Base-by-base conservation (phyloP, 2,797 vertebrate species). In the Acanthornis magna region DNA sequence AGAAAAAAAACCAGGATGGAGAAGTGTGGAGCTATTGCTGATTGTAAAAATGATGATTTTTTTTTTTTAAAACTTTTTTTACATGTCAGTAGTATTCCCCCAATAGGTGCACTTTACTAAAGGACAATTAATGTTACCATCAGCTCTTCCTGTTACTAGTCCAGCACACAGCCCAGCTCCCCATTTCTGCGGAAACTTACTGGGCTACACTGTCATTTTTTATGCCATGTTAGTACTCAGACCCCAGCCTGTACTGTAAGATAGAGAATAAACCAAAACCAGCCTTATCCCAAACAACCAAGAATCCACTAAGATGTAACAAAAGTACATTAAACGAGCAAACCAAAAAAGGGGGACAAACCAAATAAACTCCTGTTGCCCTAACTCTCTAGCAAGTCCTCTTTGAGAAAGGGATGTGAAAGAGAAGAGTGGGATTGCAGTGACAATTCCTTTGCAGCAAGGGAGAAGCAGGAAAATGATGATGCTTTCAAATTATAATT, bases 281-380 rank as follows among this genome's bases (percentile, higher is more conserved):
- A 50, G 19, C 14, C 53, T 71, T 30, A 42, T 26, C 6, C 21
- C 30, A 29, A 71, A 63, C 13, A 92, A 38, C 8, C 48, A 47
- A 70, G 34, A 87, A 73, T 32, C 23, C 29, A 40, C 21, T 22
- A 60, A 60, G 11, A 21, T 4, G 1, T 36, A 80, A 81, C 10
- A 71, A 61, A 77, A 21, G 6, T 26, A 77, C 4, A 38, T 71
- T 50, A n/a, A 89, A 88, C 13, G n/a, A 78, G 45, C 6, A 83
- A 76, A 82, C 6, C 34, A 42, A 72, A 66, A 61, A 70, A 13
- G 7, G 45, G n/a, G 40, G 40, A 53, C 29, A 55, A 57, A 66
- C 5, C 2, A 0, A 20, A n/a, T 13, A 62, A 7, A 9, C 6
- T 62, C 27, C 13, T 0, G 0, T 40, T 36, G 27, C 71, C 63